Evolutionary conservation across 2,888 invertebrate genomes (phyloP).

Genomic region (Fragum fragum): DNA sequence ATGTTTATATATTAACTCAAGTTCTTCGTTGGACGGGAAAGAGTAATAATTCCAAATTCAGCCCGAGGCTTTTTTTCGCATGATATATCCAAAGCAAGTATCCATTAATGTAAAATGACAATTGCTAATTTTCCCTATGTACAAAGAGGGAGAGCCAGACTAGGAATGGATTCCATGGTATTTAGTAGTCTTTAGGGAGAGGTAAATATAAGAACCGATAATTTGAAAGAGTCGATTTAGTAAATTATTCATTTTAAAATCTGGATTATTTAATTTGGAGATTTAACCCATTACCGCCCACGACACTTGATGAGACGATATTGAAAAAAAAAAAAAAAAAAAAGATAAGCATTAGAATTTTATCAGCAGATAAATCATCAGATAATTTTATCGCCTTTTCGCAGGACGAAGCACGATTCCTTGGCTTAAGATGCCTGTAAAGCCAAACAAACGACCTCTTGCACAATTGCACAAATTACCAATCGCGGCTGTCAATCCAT

Average conservation of each 20-base stretch:
- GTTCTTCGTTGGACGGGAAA: not conserved
- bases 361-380: no score
- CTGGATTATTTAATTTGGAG: not conserved
- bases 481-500: no score
- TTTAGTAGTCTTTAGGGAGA: conserved; percentile 7
- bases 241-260: conserved; percentile 23
- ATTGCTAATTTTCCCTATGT: conserved; percentile 20
- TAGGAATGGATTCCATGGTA: not conserved
- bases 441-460: no score
- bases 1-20: no score
- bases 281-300: no score
- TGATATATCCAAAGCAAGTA: conserved; percentile 8
- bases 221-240: conserved; percentile 13
- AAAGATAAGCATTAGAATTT: no score
- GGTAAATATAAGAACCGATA: conserved; percentile 7
- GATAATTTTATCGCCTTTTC: no score
- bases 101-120: conserved; percentile 26
- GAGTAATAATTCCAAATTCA: not conserved
- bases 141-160: conserved; percentile 16
- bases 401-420: no score
- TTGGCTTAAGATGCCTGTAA: no score
- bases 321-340: no score
- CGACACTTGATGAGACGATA: no score
- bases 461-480: no score
- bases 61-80: conserved; percentile 16